These are phyloP conservation scores for Meandrina meandrites DNA, from an alignment of 92 coral and sea anemone species.

Conservation along the genomic window DNA sequence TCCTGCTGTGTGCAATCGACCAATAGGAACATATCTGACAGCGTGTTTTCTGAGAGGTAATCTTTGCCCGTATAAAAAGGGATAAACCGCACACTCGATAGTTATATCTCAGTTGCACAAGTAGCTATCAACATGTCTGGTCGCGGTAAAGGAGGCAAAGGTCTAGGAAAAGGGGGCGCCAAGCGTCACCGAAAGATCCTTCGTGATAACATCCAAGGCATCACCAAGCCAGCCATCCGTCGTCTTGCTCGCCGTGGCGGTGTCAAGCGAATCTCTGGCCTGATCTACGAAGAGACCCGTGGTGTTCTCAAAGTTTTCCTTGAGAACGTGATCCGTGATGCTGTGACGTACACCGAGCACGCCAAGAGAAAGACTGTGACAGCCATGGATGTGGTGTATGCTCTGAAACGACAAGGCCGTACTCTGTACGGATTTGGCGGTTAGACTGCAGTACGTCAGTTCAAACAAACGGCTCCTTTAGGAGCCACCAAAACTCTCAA, in stretches of 20 bases:
- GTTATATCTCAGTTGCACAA: background rate
- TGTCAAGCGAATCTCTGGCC: conserved; percentile 95
- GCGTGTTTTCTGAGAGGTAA: background rate
- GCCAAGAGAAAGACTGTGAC: conserved; percentile 96
- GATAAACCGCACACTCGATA: background rate
- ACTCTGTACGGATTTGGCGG: conserved; percentile 89
- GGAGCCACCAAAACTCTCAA: conserved; percentile 65
- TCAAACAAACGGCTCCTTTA: conserved; percentile 71
- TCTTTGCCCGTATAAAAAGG: background rate
- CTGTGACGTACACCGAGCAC: conserved; percentile 96
- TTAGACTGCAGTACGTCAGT: conserved; percentile 22
- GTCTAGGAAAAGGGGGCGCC: conserved; percentile 98
- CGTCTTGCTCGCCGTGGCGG: conserved; percentile 97
- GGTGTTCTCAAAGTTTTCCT: conserved; percentile 96
- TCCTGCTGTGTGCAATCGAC: background rate
- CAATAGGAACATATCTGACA: background rate
- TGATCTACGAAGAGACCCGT: conserved; percentile 93
- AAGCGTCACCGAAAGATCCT: conserved; percentile 96
- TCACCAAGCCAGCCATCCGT: conserved; percentile 96
- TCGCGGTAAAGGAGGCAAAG: conserved; percentile 94
- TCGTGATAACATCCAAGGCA: conserved; percentile 95
- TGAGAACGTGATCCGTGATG: conserved; percentile 94
- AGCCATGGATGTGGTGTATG: conserved; percentile 97
- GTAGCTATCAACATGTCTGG: conserved; percentile 66
- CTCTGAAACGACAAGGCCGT: conserved; percentile 92